Evolutionary conservation across 2,113 vertebrate genomes (phyloP), one percentile per base, ranked within the genome.

Genomic region (Corythaeola cristata): DNA sequence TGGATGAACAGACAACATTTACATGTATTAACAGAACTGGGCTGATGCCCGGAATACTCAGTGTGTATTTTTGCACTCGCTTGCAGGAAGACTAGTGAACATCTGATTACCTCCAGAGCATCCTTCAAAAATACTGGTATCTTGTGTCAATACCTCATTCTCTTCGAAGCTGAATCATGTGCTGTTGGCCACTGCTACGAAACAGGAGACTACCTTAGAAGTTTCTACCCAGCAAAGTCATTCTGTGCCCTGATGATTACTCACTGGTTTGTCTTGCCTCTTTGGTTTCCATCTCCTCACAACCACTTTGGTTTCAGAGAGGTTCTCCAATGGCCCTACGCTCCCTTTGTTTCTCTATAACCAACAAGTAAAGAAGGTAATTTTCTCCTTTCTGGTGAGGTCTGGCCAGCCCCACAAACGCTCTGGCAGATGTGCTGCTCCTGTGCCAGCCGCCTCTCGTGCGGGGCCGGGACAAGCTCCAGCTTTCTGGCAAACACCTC

Each of bases 1-100:
- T 0, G 1, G 58, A 16, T 16, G 14, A 9, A 10, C 0, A 17
- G 47, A 26, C 17, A 12, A 27, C 30, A 11, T 6, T 15, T 24
- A 9, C 6, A 10, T n/a, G 39, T 37, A 2, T 8, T 32, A 5
- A 0, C 18, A 56, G 47, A 15, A 27, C 24, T 2, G 33, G 16
- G 11, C 24, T 3, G 2, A 20, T 11, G 9, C 21, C 30, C 47
- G 41, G 24, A 47, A n/a, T 4, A 15, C 24, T 26, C 16, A 5
- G 41, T 5, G 56, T 7, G 1, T 12, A 28, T 33, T 79, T 77
- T 17, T 52, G 45, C 21, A 8, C 18, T 33, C 9, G 5, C 52
- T n/a, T 26, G n/a, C 68, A 41, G 24, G 39, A 67, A 56, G 14
- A 5, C 20, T 12, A 62, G 6, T 10, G 77, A 37, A 63, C 24